phyloP scores from a whole-genome alignment of 2,888 invertebrate genomes.

The Rosalia funebris region DNA sequence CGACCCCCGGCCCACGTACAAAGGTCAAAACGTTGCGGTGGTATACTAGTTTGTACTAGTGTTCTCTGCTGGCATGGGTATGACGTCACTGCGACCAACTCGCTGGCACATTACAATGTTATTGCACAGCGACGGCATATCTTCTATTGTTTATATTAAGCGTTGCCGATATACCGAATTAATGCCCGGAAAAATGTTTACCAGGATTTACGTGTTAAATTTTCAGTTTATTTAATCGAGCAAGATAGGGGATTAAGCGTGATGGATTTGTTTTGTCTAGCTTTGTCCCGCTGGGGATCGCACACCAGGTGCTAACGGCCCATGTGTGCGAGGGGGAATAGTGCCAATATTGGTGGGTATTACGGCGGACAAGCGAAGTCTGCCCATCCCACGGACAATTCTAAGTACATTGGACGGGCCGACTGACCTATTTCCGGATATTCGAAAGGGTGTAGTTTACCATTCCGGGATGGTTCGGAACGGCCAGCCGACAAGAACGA shows the following conservation, averaged over 20 bases:
- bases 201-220: too few relatives aligned
- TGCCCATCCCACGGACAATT: slow-evolving; percentile 44
- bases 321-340: too few relatives aligned
- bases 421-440: slow-evolving; percentile 44
- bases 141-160: slow-evolving; percentile 11
- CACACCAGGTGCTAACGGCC: too few relatives aligned
- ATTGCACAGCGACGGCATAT: slow-evolving; percentile 3
- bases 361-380: slow-evolving; percentile 19
- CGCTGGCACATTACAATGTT: slow-evolving; percentile 13
- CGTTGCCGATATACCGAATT: slow-evolving; percentile 3
- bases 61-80: slow-evolving; percentile 35
- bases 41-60: slow-evolving; percentile 46
- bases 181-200: too few relatives aligned
- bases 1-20: not conserved
- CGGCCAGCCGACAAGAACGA: not conserved
- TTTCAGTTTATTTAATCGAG: too few relatives aligned
- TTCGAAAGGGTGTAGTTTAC: not conserved
- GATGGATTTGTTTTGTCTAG: not conserved
- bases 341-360: slow-evolving; percentile 1
- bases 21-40: slow-evolving; percentile 8
- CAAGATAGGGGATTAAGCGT: too few relatives aligned
- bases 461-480: not conserved
- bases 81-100: slow-evolving; percentile 41
- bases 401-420: slow-evolving; percentile 23
- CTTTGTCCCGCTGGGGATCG: too few relatives aligned